Evolutionary conservation across 2,113 vertebrate genomes (phyloP), one percentile per base, ranked within the genome.

Genomic region (Dipodomys spectabilis): DNA sequence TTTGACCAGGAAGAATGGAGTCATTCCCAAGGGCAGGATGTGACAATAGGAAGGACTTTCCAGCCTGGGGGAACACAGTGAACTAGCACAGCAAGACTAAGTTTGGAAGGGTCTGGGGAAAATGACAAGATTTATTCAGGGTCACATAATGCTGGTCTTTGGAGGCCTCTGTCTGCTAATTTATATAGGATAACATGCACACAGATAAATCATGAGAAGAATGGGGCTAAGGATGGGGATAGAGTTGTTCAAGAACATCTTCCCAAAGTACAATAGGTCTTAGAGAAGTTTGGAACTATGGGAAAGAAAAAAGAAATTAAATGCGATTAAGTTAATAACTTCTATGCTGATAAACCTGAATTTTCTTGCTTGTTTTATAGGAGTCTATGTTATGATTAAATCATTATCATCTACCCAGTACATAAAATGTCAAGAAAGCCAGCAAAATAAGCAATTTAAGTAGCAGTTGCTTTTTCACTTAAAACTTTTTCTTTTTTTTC

Each of bases 381-480:
- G 19, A 82, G 2, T 82, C 32, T 67, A 6, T 64, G 49, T 64
- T 49, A 2, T n/a, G 71, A 45, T 77, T 82, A 79, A 92, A 80
- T 90, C 20, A 53, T 11, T 6, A 0, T 60, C 65, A 22, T 80
- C 35, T 83, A 60, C 20, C 53, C 49, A 94, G 74, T 69, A 45
- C 65, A 53, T 60, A 78, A 69, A 82, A 74, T 27, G 22, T 3
- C 22, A 87, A 87, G 91, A 90, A 93, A 88, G 15, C 27, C 53
- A 79, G 18, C 25, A n/a, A 77, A 94, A 74, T 44, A 91, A 91
- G 60, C 65, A 85, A 57, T 35, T 82, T 72, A 87, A 90, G 91
- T 3, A 74, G 67, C 39, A 62, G 32, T n/a, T 18, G n/a, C 53
- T 80, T 71, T 79, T 27, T 4, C 62, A 32, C 7, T 4, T 49